Evolutionary conservation across 2,888 invertebrate species (phyloP).

Genomic region (Gymnoscelis rufifasciata): DNA sequence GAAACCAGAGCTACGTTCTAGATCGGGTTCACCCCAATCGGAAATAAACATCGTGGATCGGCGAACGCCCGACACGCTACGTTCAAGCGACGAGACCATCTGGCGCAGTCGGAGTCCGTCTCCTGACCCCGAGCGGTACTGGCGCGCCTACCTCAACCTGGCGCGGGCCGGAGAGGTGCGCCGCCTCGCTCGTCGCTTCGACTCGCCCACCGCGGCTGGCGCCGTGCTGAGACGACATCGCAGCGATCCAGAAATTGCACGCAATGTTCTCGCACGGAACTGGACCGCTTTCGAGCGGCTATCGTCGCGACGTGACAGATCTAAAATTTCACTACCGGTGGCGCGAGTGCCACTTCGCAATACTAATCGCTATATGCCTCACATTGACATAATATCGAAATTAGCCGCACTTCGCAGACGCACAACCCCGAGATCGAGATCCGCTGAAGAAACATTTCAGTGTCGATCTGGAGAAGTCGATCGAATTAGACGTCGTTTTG

Average conservation of each 20-base stretch:
- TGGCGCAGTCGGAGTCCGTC: conserved; percentile 86
- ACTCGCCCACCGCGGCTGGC: conserved; percentile 80
- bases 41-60: conserved; percentile 67
- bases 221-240: conserved; percentile 81
- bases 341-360: conserved; percentile 81
- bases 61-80: conserved; percentile 75
- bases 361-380: conserved; percentile 89
- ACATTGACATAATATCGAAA: conserved; percentile 94
- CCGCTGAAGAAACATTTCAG: conserved; percentile 70
- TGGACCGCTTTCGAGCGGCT: conserved; percentile 69
- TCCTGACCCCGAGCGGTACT: conserved; percentile 85
- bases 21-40: conserved; percentile 76
- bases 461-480: conserved; percentile 84
- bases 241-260: conserved; percentile 88
- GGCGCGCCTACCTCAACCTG: conserved; percentile 83
- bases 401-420: conserved; percentile 82
- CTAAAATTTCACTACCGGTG: conserved; percentile 80
- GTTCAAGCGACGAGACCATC: conserved; percentile 82
- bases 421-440: conserved; percentile 67
- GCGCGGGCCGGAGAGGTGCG: conserved; percentile 88
- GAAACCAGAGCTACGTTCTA: conserved; percentile 62
- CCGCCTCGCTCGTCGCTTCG: conserved; percentile 87
- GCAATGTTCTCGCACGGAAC: conserved; percentile 74
- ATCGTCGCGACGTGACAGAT: conserved; percentile 45
- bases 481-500: conserved; percentile 85